phyloP scores from a whole-genome alignment of 2,113 vertebrate genomes.

The Buteo buteo region DNA sequence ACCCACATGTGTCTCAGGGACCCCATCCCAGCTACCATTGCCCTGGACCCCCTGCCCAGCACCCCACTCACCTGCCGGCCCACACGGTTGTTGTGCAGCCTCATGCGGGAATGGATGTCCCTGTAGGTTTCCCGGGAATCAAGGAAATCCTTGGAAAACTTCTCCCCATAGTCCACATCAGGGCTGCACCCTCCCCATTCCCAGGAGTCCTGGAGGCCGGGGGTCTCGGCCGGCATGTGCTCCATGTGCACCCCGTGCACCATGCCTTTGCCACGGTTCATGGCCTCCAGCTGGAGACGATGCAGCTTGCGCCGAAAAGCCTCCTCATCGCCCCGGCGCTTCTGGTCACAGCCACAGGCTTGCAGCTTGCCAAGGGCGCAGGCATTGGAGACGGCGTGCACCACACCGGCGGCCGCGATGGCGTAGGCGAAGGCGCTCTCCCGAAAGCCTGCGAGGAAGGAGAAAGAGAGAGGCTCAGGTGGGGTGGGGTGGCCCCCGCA shows the following conservation, averaged over 20 bases:
- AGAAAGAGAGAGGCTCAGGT: background rate
- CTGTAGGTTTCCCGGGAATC: slow-evolving; percentile 94
- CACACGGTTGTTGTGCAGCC: slow-evolving; percentile 96
- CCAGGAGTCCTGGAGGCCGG: slow-evolving; percentile 94
- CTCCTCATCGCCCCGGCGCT: slow-evolving; percentile 90
- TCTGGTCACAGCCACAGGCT: slow-evolving; percentile 90
- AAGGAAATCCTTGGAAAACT: slow-evolving; percentile 96
- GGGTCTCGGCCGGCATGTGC: slow-evolving; percentile 82
- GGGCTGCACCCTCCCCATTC: slow-evolving; percentile 99
- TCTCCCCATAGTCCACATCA: slow-evolving; percentile 94
- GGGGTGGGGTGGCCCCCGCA: fast-evolving
- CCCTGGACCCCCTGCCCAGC: fast-evolving
- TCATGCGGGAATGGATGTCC: slow-evolving; percentile 96
- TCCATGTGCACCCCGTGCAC: slow-evolving; percentile 92
- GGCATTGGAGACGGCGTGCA: slow-evolving; percentile 94
- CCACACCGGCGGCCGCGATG: slow-evolving; percentile 90
- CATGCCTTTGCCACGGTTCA: slow-evolving; percentile 95
- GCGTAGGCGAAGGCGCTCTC: slow-evolving; percentile 97
- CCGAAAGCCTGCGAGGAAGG: slow-evolving; percentile 82
- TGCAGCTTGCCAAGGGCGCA: slow-evolving; percentile 95
- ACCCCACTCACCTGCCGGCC: slow-evolving; percentile 89
- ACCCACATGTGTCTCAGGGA: fast-evolving
- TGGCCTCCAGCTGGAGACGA: slow-evolving; percentile 91
- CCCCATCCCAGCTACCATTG: too few relatives aligned
- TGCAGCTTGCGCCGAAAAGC: slow-evolving; percentile 92